Evolutionary conservation across 1,140 invertebrate genomes (phyloP).

Genomic region (Alviniconcha marisindica): DNA sequence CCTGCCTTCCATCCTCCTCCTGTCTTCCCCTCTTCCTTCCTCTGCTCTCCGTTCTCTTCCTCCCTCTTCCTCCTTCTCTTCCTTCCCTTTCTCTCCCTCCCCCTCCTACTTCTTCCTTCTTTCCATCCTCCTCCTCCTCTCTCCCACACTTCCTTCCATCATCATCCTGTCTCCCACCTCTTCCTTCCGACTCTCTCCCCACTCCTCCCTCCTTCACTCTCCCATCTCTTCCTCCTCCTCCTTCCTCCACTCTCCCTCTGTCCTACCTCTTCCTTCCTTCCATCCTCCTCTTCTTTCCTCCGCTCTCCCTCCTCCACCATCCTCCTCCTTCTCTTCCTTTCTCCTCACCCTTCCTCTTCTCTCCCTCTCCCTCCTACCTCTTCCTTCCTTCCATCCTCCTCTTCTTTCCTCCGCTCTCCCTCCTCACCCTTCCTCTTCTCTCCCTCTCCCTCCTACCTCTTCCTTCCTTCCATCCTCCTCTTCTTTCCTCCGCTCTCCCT

Average conservation of each 20-base stretch:
- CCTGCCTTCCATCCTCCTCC: not conserved
- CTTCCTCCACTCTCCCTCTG: not conserved
- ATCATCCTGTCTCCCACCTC: not conserved
- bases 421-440: not conserved
- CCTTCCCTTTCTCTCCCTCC: too few relatives aligned
- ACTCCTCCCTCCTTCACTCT: too few relatives aligned
- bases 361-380: too few relatives aligned
- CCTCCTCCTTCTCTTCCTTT: not conserved
- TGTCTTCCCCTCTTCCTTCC: conserved; percentile 1
- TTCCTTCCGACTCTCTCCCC: not conserved
- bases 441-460: not conserved
- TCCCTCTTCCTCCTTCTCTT: too few relatives aligned
- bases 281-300: too few relatives aligned
- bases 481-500: not conserved
- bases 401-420: too few relatives aligned
- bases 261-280: too few relatives aligned
- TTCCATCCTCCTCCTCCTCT: not conserved
- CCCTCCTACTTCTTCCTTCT: not conserved
- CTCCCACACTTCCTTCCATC: not conserved
- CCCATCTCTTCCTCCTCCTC: not conserved
- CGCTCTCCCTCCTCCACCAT: too few relatives aligned
- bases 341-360: not conserved
- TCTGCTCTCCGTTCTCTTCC: too few relatives aligned
- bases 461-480: too few relatives aligned
- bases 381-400: too few relatives aligned